phyloP scores from a whole-genome alignment of 2,888 invertebrate genomes.

The Mantis religiosa region DNA sequence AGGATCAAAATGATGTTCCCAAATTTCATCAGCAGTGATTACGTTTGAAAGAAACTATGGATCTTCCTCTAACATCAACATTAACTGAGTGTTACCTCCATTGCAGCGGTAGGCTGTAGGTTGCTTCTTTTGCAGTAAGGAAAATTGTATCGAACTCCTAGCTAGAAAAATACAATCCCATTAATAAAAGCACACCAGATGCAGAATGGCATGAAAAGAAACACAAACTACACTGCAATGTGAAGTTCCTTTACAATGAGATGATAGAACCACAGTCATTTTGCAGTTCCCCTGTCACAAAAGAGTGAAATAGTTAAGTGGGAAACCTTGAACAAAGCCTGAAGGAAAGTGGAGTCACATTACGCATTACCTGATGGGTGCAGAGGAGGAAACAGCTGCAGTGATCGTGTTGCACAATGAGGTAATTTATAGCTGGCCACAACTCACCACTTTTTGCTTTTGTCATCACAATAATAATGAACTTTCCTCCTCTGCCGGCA shows the following conservation, averaged over 20 bases:
- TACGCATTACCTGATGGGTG: background rate
- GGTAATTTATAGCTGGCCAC: constrained; percentile 4
- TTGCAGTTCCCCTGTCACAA: background rate
- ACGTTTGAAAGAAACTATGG: too few species aligned
- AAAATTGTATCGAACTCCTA: too few species aligned
- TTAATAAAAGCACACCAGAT: too few species aligned
- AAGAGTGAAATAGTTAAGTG: background rate
- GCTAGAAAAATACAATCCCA: too few species aligned
- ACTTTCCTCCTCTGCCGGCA: background rate
- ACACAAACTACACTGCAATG: too few species aligned
- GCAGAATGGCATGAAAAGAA: too few species aligned
- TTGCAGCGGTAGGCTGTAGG: too few species aligned
- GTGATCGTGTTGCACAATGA: background rate
- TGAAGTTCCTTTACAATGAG: background rate
- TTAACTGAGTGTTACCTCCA: too few species aligned
- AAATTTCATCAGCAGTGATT: too few species aligned
- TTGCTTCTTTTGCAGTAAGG: too few species aligned
- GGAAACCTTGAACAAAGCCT: background rate
- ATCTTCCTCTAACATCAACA: too few species aligned
- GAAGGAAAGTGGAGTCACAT: background rate
- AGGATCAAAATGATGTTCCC: too few species aligned
- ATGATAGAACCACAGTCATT: background rate
- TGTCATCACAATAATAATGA: background rate
- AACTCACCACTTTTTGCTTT: background rate
- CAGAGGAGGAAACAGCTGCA: background rate